Evolutionary conservation across 1,140 invertebrate genomes (phyloP).

Genomic region (Samia ricini): DNA sequence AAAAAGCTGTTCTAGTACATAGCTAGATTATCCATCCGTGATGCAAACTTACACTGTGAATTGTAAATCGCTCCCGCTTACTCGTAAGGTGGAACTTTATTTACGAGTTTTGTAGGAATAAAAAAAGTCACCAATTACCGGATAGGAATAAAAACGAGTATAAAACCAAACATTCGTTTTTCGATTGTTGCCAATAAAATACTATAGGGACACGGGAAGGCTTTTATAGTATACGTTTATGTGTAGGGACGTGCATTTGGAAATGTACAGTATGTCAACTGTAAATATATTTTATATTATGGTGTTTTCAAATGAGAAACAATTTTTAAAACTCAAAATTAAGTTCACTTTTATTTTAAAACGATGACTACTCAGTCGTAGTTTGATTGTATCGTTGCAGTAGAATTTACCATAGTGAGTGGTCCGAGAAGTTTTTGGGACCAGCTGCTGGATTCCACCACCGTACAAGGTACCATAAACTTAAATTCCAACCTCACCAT

Average conservation of each 20-base stretch:
- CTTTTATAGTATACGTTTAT: conserved; percentile 16
- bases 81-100: neutral
- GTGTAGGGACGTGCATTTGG: neutral
- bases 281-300: neutral
- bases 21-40: neutral
- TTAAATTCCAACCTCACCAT: too few relatives aligned
- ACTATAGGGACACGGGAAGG: conserved; percentile 13
- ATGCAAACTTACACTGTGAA: neutral
- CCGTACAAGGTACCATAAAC: too few relatives aligned
- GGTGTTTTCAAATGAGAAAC: neutral
- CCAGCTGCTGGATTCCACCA: too few relatives aligned
- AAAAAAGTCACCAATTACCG: neutral
- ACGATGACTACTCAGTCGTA: too few relatives aligned
- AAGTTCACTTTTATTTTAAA: neutral
- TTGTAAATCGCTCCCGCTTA: neutral
- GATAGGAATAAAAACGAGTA: conserved; percentile 5
- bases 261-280: conserved; percentile 5
- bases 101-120: neutral
- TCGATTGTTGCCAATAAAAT: conserved; percentile 15
- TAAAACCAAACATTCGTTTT: conserved; percentile 13
- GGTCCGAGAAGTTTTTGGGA: too few relatives aligned
- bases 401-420: too few relatives aligned
- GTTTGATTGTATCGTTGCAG: too few relatives aligned
- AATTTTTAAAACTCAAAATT: neutral
- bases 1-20: neutral